Base-by-base conservation (phyloP, 2,797 vertebrate genomes). In the Pyrocephalus nanus region DNA sequence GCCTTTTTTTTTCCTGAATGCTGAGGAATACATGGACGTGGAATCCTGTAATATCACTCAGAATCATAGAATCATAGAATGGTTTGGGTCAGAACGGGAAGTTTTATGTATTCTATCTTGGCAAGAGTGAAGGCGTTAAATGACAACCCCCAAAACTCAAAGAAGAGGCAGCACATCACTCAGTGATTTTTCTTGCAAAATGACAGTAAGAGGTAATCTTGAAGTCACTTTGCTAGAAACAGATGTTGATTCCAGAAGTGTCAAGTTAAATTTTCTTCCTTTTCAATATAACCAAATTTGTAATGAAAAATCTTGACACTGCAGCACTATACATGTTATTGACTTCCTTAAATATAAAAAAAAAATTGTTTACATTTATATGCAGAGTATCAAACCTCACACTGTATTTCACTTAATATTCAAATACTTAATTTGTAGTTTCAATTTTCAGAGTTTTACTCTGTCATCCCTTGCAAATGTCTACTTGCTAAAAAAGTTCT, bases 111-210 rank as follows among this genome's bases (percentile, higher is more conserved):
- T 50, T 91, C 66, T 69, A 43, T 80, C n/a, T 60, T 57, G 57
- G 53, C 91, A 86, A 92, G 72, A 87, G 13, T 62, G 76, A 95
- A 95, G 48, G 75, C 23, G 20, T 93, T 92, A 91, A 65, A 88
- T 83, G 32, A 12, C 45, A 85, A 71, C 36, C 18, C 54, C 61
- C 8, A 62, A 66, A 76, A 64, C 22, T 75, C 55, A 93, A 83
- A 95, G 72, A 83, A 86, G 60, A 71, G 48, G 62, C 51, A 78
- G 26, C 21, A 45, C 29, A 62, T 54, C 79, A 74, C 29, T 60
- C 43, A 38, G 3, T 91, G n/a, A 34, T 19, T 64, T 67, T 87
- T 81, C 45, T 61, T 60, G 58, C 15, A 61, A 91, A 89, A 65
- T 43, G 29, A 61, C 45, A 71, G 27, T 32, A 64, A 47, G 19